Percentiles rank a stretch among this genome's conserved stretches.
These are phyloP conservation scores for Penaeus indicus DNA, from an alignment of 1,140 invertebrate genomes.

Conservation along the genomic window DNA sequence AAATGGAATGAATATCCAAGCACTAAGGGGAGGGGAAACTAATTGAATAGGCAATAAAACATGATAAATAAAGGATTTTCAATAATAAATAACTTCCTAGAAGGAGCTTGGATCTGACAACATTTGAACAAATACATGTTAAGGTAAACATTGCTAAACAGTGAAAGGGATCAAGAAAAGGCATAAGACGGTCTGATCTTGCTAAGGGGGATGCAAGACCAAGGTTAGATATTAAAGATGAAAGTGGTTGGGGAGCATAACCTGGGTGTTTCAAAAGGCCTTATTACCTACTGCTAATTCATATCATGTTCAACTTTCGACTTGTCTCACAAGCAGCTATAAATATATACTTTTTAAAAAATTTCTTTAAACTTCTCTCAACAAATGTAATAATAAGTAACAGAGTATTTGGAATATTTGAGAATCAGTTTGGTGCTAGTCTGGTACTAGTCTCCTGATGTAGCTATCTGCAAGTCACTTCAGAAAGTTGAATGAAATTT, in stretches of 20 bases:
- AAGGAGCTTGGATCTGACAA: slow-evolving; percentile 31
- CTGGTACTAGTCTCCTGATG: too few relatives aligned
- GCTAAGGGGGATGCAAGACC: not conserved
- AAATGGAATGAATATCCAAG: slow-evolving; percentile 16
- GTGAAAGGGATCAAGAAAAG: slow-evolving; percentile 31
- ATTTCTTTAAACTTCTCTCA: too few relatives aligned
- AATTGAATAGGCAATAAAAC: slow-evolving; percentile 11
- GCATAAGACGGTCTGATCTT: slow-evolving; percentile 27
- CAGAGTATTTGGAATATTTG: too few relatives aligned
- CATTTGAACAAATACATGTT: slow-evolving; percentile 35
- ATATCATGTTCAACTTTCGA: too few relatives aligned
- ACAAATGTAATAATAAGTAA: too few relatives aligned
- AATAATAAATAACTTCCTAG: not conserved
- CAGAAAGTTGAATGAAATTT: too few relatives aligned
- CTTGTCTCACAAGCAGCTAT: too few relatives aligned
- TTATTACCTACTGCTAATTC: too few relatives aligned
- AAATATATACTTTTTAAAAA: too few relatives aligned
- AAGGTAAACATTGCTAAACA: slow-evolving; percentile 33
- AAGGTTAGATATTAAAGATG: not conserved
- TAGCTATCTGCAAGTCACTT: too few relatives aligned
- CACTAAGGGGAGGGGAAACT: not conserved
- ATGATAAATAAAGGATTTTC: not conserved
- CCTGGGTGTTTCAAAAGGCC: slow-evolving; percentile 32
- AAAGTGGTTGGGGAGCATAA: slow-evolving; percentile 35
- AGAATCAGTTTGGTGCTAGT: too few relatives aligned